A percentile compares a stretch with the other conserved stretches of the same genome.
Evolutionary conservation across 1,140 invertebrate species (phyloP).

Genomic region (Drosophila bifasciata): DNA sequence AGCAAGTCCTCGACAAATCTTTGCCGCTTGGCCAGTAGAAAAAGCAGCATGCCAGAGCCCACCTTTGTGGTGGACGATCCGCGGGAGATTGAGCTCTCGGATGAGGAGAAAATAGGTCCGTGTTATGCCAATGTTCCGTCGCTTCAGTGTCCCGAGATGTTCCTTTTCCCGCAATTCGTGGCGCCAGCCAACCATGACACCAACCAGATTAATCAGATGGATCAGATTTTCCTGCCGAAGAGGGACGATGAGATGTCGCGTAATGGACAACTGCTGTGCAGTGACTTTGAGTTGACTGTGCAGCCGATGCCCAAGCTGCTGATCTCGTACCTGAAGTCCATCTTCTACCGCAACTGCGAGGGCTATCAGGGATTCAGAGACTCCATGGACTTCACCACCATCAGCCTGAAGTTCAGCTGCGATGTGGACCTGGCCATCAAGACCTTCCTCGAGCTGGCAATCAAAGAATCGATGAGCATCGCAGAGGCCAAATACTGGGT

Average conservation of each 20-base stretch:
- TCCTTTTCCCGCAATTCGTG: slow-evolving; percentile 56
- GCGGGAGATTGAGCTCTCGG: slow-evolving; percentile 42
- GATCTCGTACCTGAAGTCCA: slow-evolving; percentile 20
- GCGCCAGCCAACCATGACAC: slow-evolving; percentile 53
- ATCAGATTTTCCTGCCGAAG: background rate
- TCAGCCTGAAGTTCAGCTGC: slow-evolving; percentile 40
- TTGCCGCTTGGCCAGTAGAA: slow-evolving; percentile 26
- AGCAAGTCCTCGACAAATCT: too few species aligned
- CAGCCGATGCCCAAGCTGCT: slow-evolving; percentile 47
- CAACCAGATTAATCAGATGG: background rate
- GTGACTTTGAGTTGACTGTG: slow-evolving; percentile 1
- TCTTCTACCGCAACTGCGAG: slow-evolving; percentile 21
- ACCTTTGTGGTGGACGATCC: slow-evolving; percentile 40
- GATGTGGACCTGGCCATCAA: slow-evolving; percentile 51
- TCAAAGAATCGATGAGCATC: slow-evolving; percentile 30
- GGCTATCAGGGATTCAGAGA: slow-evolving; percentile 11
- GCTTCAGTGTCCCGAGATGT: slow-evolving; percentile 41
- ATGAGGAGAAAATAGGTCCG: background rate
- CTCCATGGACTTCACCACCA: slow-evolving; percentile 42
- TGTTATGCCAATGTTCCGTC: slow-evolving; percentile 25
- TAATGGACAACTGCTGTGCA: background rate
- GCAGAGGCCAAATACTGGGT: slow-evolving; percentile 57
- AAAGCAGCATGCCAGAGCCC: slow-evolving; percentile 23
- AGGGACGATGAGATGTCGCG: background rate
- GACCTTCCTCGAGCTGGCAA: slow-evolving; percentile 47